A percentile compares a stretch with the other conserved stretches of the same genome.
Conservation (phyloP, 2,797 vertebrate species). For the Sardinella longiceps region DNA sequence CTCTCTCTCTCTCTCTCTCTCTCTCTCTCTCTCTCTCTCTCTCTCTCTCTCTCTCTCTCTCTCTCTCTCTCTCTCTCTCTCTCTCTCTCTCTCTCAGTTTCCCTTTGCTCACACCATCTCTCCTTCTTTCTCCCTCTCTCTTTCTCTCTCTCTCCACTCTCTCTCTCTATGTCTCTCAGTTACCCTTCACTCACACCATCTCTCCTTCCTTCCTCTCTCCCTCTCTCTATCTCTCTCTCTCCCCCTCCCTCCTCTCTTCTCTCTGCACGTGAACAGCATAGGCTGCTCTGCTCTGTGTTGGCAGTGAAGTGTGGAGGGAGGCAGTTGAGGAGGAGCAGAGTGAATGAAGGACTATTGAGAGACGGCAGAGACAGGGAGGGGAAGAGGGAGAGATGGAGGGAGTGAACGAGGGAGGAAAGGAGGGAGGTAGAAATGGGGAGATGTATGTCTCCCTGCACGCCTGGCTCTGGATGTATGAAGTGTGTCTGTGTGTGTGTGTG, state of each 20-base stretch:
- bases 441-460: not conserved
- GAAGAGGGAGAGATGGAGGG: not conserved
- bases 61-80: not conserved
- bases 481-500: conserved; percentile 4
- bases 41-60: not conserved
- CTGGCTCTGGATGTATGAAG: not conserved
- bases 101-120: not conserved
- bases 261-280: conserved; percentile 4
- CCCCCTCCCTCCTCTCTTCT: not conserved
- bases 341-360: not conserved
- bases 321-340: not conserved
- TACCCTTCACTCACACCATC: not conserved
- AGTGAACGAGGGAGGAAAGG: not conserved
- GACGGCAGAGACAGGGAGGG: not conserved
- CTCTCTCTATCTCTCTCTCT: not conserved
- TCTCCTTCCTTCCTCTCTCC: not conserved
- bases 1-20: not conserved
- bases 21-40: not conserved
- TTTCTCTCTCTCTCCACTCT: not conserved
- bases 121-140: not conserved
- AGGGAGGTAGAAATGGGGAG: not conserved
- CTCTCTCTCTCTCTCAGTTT: not conserved
- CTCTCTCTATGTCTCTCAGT: not conserved
- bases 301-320: conserved; percentile 16
- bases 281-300: not conserved